These are phyloP conservation scores for Ia io DNA, from an alignment of 2,113 vertebrate genomes.

Conservation along the genomic window DNA sequence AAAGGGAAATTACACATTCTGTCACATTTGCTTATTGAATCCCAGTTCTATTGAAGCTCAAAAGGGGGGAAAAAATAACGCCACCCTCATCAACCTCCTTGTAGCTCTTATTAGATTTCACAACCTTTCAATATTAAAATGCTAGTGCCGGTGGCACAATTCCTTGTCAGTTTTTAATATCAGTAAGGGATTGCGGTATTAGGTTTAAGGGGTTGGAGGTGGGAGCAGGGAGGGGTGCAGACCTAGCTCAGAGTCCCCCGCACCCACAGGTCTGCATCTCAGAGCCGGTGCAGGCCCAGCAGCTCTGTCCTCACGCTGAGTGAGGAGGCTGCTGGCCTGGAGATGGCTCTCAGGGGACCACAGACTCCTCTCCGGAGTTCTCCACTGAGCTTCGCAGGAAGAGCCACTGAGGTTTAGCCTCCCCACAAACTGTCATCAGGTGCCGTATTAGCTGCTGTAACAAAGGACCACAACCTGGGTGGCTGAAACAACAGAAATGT, in stretches of 20 bases:
- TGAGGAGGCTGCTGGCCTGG: too few species aligned
- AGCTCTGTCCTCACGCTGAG: not conserved
- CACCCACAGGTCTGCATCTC: not conserved
- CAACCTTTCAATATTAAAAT: slow-evolving; percentile 87
- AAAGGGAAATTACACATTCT: slow-evolving; percentile 87
- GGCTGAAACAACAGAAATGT: not conserved
- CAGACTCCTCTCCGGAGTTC: too few species aligned
- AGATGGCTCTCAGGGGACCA: not conserved
- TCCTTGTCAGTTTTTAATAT: slow-evolving; percentile 76
- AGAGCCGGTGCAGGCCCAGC: not conserved
- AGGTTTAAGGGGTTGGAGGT: slow-evolving; percentile 19
- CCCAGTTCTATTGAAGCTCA: slow-evolving; percentile 77
- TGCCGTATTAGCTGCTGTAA: not conserved
- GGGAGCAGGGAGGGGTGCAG: not conserved
- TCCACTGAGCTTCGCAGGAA: not conserved
- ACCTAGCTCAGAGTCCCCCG: not conserved
- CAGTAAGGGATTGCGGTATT: slow-evolving; percentile 65
- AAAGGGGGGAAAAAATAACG: slow-evolving; percentile 29
- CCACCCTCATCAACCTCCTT: slow-evolving; percentile 76
- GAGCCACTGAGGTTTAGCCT: not conserved
- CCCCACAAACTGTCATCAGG: not conserved
- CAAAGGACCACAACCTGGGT: not conserved
- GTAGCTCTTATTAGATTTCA: slow-evolving; percentile 87
- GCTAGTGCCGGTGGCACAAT: slow-evolving; percentile 74
- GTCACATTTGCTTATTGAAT: slow-evolving; percentile 89